Conservation (phyloP, 2,888 invertebrate genomes). For the Eupithecia subfuscata region DNA sequence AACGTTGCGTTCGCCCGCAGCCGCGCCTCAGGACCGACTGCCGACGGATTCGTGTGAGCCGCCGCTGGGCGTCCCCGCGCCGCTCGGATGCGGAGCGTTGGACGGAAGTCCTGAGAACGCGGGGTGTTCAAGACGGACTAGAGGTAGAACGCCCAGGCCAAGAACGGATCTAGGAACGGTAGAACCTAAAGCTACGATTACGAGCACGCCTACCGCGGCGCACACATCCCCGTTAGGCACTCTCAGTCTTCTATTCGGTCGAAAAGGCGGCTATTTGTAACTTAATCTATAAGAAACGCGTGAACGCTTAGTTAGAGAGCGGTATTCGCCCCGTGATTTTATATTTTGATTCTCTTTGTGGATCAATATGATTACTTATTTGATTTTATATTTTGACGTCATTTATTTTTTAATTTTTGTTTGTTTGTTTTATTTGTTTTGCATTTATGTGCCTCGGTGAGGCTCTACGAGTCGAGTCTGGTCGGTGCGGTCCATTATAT, state of each 20-base stretch:
- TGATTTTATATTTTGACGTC: constrained; percentile 46
- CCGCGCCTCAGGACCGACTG: constrained; percentile 56
- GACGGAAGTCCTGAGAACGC: constrained; percentile 48
- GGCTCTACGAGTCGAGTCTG: constrained; percentile 36
- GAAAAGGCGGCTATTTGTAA: constrained; percentile 91
- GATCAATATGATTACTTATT: constrained; percentile 39
- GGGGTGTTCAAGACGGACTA: constrained; percentile 53
- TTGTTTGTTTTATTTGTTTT: constrained; percentile 57
- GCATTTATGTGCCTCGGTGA: constrained; percentile 68
- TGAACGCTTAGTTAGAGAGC: constrained; percentile 25
- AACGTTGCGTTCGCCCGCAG: constrained; percentile 73
- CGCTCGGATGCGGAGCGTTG: constrained; percentile 85
- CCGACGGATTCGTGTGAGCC: constrained; percentile 62
- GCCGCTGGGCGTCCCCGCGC: constrained; percentile 84
- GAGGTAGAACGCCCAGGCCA: constrained; percentile 74
- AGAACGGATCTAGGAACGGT: constrained; percentile 64
- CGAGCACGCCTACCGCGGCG: constrained; percentile 49
- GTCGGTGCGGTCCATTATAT: constrained; percentile 37
- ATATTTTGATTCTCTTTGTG: constrained; percentile 42
- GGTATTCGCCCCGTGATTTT: constrained; percentile 37
- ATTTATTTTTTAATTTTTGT: constrained; percentile 59
- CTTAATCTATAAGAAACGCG: constrained; percentile 12
- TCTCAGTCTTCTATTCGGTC: constrained; percentile 91
- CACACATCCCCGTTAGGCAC: constrained; percentile 86
- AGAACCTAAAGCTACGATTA: constrained; percentile 37